phyloP scores from a whole-genome alignment of 2,888 invertebrate genomes.

The Exephanes ischioxanthus region DNA sequence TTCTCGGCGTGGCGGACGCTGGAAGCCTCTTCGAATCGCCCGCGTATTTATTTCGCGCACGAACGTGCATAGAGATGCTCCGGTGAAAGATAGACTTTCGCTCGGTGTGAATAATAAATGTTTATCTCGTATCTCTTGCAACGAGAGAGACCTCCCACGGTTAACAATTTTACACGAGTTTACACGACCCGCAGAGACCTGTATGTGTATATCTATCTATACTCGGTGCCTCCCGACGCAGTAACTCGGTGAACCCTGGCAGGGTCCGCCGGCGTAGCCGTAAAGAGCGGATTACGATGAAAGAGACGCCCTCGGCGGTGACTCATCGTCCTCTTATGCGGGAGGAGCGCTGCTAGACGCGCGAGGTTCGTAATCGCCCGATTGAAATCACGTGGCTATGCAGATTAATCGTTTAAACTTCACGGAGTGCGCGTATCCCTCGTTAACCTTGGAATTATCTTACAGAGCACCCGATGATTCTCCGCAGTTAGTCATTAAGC shows the following conservation, averaged over 20 bases:
- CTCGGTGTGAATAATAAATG: constrained; percentile 43
- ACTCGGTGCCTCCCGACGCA: not conserved
- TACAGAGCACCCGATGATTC: constrained; percentile 6
- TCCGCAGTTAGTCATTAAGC: constrained; percentile 23
- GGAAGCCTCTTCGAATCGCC: not conserved
- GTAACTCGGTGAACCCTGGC: constrained; percentile 29
- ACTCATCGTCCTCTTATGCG: constrained; percentile 31
- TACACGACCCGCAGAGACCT: not conserved
- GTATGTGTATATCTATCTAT: not conserved
- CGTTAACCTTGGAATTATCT: constrained; percentile 33
- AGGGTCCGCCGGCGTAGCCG: constrained; percentile 41
- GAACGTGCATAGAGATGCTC: constrained; percentile 5
- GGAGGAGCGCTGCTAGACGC: constrained; percentile 2
- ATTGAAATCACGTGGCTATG: constrained; percentile 31
- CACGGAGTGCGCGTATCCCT: not conserved
- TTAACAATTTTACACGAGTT: constrained; percentile 56
- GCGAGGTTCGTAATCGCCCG: constrained; percentile 6
- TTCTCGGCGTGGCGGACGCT: constrained; percentile 14
- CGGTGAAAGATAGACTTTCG: constrained; percentile 22
- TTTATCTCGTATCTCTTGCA: constrained; percentile 38
- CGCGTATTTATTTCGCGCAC: constrained; percentile 14
- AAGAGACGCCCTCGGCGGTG: constrained; percentile 40
- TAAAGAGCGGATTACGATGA: constrained; percentile 64
- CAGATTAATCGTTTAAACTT: constrained; percentile 30
- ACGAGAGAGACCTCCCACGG: constrained; percentile 59